Base-by-base conservation (phyloP, 1,140 invertebrate genomes). In the Thrips palmi region DNA sequence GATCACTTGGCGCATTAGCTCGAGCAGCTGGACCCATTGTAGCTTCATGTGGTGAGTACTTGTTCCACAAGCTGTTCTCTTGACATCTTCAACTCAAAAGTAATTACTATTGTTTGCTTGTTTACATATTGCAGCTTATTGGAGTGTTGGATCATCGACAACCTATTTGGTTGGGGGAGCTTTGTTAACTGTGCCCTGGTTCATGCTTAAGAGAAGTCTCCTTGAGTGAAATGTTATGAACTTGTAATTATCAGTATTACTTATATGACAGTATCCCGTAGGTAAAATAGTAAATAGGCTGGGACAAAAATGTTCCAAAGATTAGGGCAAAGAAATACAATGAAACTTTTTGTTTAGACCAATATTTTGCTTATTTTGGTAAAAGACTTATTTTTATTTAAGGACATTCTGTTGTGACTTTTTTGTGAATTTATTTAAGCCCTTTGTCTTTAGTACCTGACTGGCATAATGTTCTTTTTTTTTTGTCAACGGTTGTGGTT, bases 1-100 rank as follows among this genome's bases (percentile, higher is more conserved):
- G 93, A 45, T 96, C 91, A 1, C 60, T 97, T 12, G 92, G 92
- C 12, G 85, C 91, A 7, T 62, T 97, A 14, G 89, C 91, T 19
- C 63, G 92, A 47, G 87, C 86, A n/a, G 53, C 87, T 22, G 92
- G 92, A 14, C 92, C 92, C 5, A 59, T 96, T 32, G 49, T 88
- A n/a, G 77, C 83, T 28, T 85, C 84, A 39, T 63, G 78, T 45
- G 65, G 74, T 78, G 55, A 55, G 49, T 53, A 27, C 41, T 20
- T 33, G 39, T 0, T 32, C 20, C 36, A 33, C 15, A 41, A 21
- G 43, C 15, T 27, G n/a, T 33, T 43, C 23, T 21, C 33, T 36
- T n/a, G 34, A 39, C 14, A 32, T 45, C 21, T 33, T 43, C 37
- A 11, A 33, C 28, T 40, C 8, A 18, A 1, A 24, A 21, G n/a